Percentiles rank a stretch among this genome's conserved stretches.
These are phyloP conservation scores for Dicrurus megarhynchus DNA, from an alignment of 2,113 vertebrate species.

Conservation along the genomic window DNA sequence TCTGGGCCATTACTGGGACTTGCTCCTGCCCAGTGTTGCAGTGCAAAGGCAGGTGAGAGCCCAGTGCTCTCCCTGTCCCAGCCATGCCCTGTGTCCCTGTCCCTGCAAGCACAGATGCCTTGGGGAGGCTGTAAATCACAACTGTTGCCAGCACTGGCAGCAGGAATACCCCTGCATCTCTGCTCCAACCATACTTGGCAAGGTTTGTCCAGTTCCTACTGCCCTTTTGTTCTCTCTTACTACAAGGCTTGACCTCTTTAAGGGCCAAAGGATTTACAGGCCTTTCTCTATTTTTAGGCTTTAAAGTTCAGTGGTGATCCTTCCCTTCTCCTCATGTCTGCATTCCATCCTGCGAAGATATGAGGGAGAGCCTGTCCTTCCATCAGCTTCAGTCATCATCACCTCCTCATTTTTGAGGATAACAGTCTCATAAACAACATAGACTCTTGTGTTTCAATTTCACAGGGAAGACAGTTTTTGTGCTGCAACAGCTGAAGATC, in stretches of 20 bases:
- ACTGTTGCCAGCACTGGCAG: background rate
- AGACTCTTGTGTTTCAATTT: background rate
- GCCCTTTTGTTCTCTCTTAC: background rate
- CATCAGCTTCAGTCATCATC: background rate
- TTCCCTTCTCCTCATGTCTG: background rate
- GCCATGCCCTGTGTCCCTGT: background rate
- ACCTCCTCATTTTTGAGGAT: background rate
- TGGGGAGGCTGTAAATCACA: background rate
- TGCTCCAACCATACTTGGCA: background rate
- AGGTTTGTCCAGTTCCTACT: background rate
- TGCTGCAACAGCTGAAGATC: background rate
- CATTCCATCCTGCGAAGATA: background rate
- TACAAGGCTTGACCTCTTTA: background rate
- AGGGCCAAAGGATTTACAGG: background rate
- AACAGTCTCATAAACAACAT: background rate
- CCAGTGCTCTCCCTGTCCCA: accelerated
- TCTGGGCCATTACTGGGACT: background rate
- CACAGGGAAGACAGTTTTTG: background rate
- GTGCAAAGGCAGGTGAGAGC: background rate
- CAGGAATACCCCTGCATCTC: background rate
- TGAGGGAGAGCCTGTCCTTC: background rate
- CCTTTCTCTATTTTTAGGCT: background rate
- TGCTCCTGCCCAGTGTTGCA: background rate
- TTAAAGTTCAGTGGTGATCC: background rate
- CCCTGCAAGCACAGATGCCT: background rate